A percentile compares a stretch with the other conserved stretches of the same genome.
phyloP scores from a whole-genome alignment of 2,113 vertebrate genomes.

The Engraulis encrasicolus region DNA sequence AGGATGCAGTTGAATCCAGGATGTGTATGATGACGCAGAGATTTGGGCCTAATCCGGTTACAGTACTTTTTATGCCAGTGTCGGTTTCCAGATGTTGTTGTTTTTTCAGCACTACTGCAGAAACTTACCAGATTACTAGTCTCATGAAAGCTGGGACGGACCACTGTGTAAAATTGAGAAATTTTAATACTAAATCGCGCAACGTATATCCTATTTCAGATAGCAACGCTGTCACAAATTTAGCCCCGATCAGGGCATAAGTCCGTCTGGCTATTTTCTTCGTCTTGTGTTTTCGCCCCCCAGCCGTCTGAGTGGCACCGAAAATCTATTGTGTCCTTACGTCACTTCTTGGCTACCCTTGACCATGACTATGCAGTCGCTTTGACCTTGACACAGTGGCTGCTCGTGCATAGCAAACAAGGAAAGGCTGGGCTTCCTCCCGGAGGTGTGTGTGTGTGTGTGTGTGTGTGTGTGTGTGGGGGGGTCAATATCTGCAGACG shows the following conservation, averaged over 20 bases:
- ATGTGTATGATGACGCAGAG: too few species aligned
- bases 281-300: background rate
- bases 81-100: too few species aligned
- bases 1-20: too few species aligned
- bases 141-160: too few species aligned
- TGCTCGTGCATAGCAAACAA: slow-evolving; percentile 53
- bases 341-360: slow-evolving; percentile 76
- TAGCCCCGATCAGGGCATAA: background rate
- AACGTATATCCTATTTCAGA: too few species aligned
- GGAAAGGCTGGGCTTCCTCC: slow-evolving; percentile 37
- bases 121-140: too few species aligned
- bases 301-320: background rate
- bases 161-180: too few species aligned
- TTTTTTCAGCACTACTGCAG: too few species aligned
- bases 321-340: slow-evolving; percentile 49
- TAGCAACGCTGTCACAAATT: background rate
- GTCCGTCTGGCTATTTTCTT: background rate
- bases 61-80: too few species aligned
- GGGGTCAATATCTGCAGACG: slow-evolving; percentile 69
- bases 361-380: slow-evolving; percentile 81
- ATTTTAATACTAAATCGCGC: too few species aligned
- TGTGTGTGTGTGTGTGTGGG: too few species aligned
- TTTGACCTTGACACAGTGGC: slow-evolving; percentile 85
- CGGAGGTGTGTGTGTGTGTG: background rate
- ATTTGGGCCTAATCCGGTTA: too few species aligned